Conservation (phyloP, 2,888 invertebrate species). For the Ophraella communa region DNA sequence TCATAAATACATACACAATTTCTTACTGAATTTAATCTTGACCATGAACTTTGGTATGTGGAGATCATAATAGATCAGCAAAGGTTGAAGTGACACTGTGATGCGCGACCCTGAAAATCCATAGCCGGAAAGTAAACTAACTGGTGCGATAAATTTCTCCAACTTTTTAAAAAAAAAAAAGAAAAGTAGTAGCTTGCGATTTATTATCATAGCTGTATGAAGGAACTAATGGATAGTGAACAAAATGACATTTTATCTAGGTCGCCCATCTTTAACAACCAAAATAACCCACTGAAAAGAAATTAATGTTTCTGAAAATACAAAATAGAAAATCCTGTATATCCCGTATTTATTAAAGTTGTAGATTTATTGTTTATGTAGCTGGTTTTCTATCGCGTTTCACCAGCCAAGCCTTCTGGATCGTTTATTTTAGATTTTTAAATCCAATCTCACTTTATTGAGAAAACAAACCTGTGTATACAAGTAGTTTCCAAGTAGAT, state of each 20-base stretch:
- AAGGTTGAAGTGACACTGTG: too few relatives aligned
- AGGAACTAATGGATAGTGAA: neutral
- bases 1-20: too few relatives aligned
- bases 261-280: neutral
- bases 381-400: constrained; percentile 25
- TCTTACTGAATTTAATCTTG: too few relatives aligned
- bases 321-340: neutral
- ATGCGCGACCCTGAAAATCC: too few relatives aligned
- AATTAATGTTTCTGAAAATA: neutral
- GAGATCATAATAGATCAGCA: too few relatives aligned
- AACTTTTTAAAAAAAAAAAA: too few relatives aligned
- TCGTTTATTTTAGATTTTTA: constrained; percentile 26
- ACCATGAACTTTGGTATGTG: too few relatives aligned
- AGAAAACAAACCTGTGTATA: constrained; percentile 13
- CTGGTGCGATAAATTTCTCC: too few relatives aligned
- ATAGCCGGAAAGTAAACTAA: too few relatives aligned
- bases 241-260: neutral
- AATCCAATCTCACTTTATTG: constrained; percentile 22
- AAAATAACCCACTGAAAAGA: neutral
- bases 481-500: constrained; percentile 12
- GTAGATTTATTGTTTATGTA: constrained; percentile 24
- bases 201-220: neutral
- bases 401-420: constrained; percentile 1
- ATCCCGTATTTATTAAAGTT: constrained; percentile 23
- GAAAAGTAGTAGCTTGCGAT: too few relatives aligned